A percentile compares a stretch with the other conserved stretches of the same genome.
These are phyloP conservation scores for Empis stercorea DNA, from an alignment of 2,888 invertebrate species.

Conservation along the genomic window DNA sequence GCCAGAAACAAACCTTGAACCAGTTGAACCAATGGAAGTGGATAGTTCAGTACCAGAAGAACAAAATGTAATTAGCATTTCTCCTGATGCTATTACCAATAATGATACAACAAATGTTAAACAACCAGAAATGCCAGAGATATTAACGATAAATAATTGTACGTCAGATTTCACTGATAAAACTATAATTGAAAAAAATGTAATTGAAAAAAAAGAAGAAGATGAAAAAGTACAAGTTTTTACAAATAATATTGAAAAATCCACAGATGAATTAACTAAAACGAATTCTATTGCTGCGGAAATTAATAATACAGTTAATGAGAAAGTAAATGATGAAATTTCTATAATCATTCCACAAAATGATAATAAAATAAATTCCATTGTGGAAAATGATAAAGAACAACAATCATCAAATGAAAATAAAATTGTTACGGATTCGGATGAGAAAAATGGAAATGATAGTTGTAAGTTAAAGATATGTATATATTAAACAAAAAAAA, in stretches of 20 bases:
- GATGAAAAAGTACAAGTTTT: conserved; percentile 8
- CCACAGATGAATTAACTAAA: conserved; percentile 10
- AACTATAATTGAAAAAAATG: conserved; percentile 4
- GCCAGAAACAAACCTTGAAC: conserved; percentile 13
- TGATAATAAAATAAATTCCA: too few species aligned
- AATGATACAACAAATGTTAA: too few species aligned
- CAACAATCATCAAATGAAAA: background rate
- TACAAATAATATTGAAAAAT: conserved; percentile 6
- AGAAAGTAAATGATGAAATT: too few species aligned
- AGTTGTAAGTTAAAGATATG: conserved; percentile 6
- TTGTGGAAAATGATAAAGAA: background rate
- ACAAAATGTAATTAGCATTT: too few species aligned
- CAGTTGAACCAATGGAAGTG: conserved; percentile 31
- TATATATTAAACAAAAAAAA: background rate
- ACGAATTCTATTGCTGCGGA: conserved; percentile 12
- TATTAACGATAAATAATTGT: conserved; percentile 1
- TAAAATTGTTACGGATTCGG: conserved; percentile 2
- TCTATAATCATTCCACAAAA: too few species aligned
- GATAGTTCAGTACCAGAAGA: conserved; percentile 19
- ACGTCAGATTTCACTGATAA: background rate
- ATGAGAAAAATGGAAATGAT: conserved; percentile 9
- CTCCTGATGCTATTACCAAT: too few species aligned
- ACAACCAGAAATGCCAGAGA: background rate
- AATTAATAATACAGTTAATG: conserved; percentile 11
- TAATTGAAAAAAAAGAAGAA: conserved; percentile 8